Evolutionary conservation across 2,888 invertebrate genomes (phyloP).

Genomic region (Lepidocyrtinus sp.): DNA sequence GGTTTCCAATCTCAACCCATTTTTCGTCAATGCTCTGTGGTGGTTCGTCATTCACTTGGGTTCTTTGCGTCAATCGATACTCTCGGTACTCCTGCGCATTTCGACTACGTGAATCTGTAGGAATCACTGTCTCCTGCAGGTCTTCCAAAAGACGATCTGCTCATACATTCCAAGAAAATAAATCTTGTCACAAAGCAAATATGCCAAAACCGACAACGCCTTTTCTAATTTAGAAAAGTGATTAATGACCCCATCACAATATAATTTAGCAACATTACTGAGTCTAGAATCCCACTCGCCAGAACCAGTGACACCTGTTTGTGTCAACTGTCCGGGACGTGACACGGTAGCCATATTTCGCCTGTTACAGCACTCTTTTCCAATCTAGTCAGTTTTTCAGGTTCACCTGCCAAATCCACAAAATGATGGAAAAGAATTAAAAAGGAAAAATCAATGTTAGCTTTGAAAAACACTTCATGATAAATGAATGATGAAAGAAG

Average conservation of each 20-base stretch:
- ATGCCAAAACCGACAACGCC: not conserved
- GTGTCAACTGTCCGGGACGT: slow-evolving; percentile 65
- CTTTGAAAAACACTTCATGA: too few relatives aligned
- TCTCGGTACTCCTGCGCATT: slow-evolving; percentile 66
- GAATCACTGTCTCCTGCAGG: slow-evolving; percentile 67
- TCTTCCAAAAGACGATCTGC: slow-evolving; percentile 68
- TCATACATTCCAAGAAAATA: not conserved
- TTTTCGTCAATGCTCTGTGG: slow-evolving; percentile 64
- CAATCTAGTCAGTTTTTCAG: not conserved
- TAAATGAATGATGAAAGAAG: too few relatives aligned
- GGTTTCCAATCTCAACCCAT: slow-evolving; percentile 68
- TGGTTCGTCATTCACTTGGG: slow-evolving; percentile 64
- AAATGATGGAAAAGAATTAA: too few relatives aligned
- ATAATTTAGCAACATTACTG: slow-evolving; percentile 50
- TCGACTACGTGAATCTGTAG: slow-evolving; percentile 56
- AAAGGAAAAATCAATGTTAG: not conserved
- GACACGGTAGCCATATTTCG: slow-evolving; percentile 67
- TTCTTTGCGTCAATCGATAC: slow-evolving; percentile 63
- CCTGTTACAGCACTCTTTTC: not conserved
- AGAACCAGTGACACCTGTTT: slow-evolving; percentile 66
- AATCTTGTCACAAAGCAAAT: not conserved
- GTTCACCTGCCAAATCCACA: slow-evolving; percentile 9
- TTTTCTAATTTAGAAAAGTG: not conserved
- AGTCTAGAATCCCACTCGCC: slow-evolving; percentile 69
- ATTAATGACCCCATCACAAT: not conserved